These are phyloP conservation scores for Anguilla obscura DNA, from an alignment of 2,797 vertebrate genomes.

Conservation along the genomic window DNA sequence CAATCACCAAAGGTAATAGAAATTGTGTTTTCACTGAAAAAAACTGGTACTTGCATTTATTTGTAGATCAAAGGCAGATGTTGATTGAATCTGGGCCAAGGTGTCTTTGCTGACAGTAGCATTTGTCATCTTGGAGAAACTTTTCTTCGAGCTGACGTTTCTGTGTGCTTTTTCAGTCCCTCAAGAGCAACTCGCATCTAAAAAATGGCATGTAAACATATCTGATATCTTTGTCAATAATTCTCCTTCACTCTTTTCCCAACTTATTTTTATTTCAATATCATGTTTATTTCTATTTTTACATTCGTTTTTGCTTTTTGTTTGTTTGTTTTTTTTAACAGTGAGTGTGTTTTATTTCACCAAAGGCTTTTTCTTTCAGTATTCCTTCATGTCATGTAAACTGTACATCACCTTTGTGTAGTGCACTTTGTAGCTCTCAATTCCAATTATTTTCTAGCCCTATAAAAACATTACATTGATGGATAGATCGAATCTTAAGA, in stretches of 20 bases:
- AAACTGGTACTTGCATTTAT: background rate
- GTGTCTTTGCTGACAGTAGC: background rate
- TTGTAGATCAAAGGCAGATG: background rate
- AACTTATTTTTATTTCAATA: constrained; percentile 3
- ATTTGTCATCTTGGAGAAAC: background rate
- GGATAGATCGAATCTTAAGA: background rate
- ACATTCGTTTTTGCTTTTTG: too few species aligned
- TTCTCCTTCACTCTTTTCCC: background rate
- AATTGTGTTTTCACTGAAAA: background rate
- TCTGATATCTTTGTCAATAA: background rate
- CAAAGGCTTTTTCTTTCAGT: background rate
- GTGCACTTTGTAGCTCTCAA: background rate
- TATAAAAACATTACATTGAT: background rate
- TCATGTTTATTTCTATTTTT: background rate
- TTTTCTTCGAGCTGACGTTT: background rate
- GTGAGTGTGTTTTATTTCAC: background rate
- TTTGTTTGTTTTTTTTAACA: background rate
- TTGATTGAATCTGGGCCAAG: background rate
- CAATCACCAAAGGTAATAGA: background rate
- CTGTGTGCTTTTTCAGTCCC: background rate
- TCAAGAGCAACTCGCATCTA: background rate
- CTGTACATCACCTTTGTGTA: background rate
- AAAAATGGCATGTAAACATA: background rate
- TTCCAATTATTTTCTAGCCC: background rate
- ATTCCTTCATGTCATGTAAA: background rate